Evolutionary conservation across 2,797 vertebrate genomes (phyloP).

Genomic region (Cebuella pygmaea): DNA sequence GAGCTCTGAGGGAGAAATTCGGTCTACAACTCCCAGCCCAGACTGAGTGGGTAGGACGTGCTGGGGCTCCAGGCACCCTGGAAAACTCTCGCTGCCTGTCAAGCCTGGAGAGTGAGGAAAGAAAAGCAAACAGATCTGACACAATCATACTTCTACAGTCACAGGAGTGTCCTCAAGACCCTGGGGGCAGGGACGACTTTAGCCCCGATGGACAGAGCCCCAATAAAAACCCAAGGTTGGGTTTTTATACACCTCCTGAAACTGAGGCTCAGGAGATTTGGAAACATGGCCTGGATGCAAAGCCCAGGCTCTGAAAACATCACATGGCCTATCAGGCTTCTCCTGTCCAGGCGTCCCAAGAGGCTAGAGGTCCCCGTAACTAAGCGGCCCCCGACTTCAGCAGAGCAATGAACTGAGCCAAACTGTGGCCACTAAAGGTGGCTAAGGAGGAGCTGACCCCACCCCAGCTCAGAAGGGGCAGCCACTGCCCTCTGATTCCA

Average conservation of each 20-base stretch:
- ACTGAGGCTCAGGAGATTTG: background rate
- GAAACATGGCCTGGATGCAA: background rate
- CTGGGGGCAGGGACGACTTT: no score
- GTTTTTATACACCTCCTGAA: background rate
- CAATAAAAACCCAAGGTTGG: no score
- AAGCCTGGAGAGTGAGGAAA: background rate
- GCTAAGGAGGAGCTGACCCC: background rate
- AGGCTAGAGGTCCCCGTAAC: background rate
- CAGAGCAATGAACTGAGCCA: background rate
- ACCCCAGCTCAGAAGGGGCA: background rate
- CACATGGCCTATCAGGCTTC: fast-evolving
- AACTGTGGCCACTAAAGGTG: fast-evolving
- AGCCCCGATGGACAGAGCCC: background rate
- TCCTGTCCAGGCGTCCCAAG: background rate
- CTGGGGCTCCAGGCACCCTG: background rate
- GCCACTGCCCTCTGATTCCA: background rate
- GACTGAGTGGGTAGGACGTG: background rate
- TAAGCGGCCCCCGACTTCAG: background rate
- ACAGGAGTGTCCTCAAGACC: background rate
- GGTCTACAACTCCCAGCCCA: background rate
- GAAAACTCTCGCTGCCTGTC: background rate
- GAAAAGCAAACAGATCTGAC: background rate
- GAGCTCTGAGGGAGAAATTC: background rate
- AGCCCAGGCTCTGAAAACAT: background rate
- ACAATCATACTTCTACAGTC: background rate